Evolutionary conservation across 1,140 invertebrate genomes (phyloP).

Genomic region (Heliconius congener): DNA sequence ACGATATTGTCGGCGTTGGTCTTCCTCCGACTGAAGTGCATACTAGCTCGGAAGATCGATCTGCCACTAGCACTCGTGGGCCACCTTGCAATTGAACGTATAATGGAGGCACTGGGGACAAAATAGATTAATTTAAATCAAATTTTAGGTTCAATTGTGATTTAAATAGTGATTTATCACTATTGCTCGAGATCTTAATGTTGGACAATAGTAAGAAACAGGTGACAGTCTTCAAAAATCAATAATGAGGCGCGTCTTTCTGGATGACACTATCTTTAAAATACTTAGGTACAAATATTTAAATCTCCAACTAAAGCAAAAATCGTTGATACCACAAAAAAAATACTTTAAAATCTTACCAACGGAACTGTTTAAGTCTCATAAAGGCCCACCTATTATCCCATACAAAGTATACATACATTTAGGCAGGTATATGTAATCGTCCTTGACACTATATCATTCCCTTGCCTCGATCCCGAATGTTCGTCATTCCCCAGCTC

Average conservation of each 20-base stretch:
- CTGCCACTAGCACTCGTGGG: constrained; percentile 90
- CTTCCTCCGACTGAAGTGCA: constrained; percentile 92
- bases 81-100: constrained; percentile 89
- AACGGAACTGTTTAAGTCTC: neutral
- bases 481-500: constrained; percentile 4
- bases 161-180: neutral
- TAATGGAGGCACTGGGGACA: constrained; percentile 88
- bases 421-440: neutral
- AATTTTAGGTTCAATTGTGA: neutral
- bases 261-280: too few species aligned
- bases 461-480: constrained; percentile 9
- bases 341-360: neutral
- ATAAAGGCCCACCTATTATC: neutral
- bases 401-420: neutral
- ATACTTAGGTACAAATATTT: too few species aligned
- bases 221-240: too few species aligned
- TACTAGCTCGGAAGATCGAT: constrained; percentile 88
- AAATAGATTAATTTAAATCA: constrained; percentile 3
- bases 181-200: neutral
- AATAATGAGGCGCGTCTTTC: too few species aligned
- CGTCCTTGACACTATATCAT: constrained; percentile 6
- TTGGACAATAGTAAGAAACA: too few species aligned
- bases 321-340: neutral
- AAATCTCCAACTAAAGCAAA: too few species aligned
- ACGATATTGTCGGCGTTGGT: constrained; percentile 90